Evolutionary conservation across 2,888 invertebrate species (phyloP), one percentile per base, ranked within the genome.

Genomic region (Drosophila lacicola): DNA sequence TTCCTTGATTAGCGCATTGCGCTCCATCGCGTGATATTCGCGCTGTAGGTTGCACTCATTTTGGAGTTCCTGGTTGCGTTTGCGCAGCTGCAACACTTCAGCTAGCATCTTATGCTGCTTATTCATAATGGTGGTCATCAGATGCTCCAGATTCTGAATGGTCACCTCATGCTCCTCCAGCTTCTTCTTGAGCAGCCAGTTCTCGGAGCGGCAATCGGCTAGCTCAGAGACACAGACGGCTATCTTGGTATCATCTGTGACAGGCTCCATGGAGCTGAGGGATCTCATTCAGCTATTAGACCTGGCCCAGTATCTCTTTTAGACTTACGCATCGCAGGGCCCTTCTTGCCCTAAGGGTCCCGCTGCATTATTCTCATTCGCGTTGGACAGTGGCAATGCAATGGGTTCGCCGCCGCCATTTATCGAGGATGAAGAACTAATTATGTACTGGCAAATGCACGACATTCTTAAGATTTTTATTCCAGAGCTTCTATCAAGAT

Each of bases 61-160:
- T 39, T 85, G 80, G 5, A 92, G 64, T 14, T 90, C 80, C 6
- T 74, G 62, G 47, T 91, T 90, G 13, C 74, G 69, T 11, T 74
- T 70, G 19, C 90, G 90, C 19, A 90, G 49, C 25, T 82, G 74
- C 44, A 86, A 82, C 78, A 92, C 76, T 60, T 92, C 90, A 39
- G 72, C 70, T 1, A 91, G 55, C 29, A 92, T 74, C 33, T 84
- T 74, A 62, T 90, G 89, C 61, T 92, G 91, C 36, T 91, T 91
- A 3, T 83, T 77, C 36, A 91, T 85, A 54, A 92, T 81, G 2
- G 80, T 89, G 42, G 81, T 82, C 56, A 92, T 81, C 14, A 92
- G 63, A 34, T 85, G 76, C 49, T 91, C 90, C 39, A 92, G 74
- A 60, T 90, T 91, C 54, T 89, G 81, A 6, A 89, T 80, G 5